A percentile compares a stretch with the other conserved stretches of the same genome.
Conservation (phyloP, 2,888 invertebrate genomes). For the Noctua janthe region DNA sequence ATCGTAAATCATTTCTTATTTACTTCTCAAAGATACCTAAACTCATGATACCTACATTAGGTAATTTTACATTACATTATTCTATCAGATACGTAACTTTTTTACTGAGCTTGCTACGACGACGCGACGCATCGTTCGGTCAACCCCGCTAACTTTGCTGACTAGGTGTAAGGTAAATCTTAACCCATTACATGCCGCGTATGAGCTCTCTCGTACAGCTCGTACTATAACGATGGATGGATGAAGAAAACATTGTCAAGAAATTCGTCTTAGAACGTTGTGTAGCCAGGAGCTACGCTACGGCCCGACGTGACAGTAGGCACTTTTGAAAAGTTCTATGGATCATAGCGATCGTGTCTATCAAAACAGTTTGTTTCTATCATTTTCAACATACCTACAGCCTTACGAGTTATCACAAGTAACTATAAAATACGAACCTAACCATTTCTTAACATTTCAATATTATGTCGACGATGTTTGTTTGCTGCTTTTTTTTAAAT, state of each 20-base stretch:
- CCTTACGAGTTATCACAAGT: background rate
- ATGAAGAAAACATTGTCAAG: background rate
- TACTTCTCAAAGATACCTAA: background rate
- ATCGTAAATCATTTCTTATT: background rate
- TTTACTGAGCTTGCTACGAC: background rate
- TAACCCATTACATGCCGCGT: background rate
- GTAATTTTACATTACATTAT: background rate
- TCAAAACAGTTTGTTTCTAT: background rate
- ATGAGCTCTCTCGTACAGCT: background rate
- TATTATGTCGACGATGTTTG: slow-evolving; percentile 39
- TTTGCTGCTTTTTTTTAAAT: slow-evolving; percentile 49
- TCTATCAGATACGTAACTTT: background rate
- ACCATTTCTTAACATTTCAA: slow-evolving; percentile 21
- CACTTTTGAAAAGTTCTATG: background rate
- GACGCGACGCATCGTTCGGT: background rate
- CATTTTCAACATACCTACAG: background rate
- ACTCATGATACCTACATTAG: background rate
- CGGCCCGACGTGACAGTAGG: slow-evolving; percentile 37
- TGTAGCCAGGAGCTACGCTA: slow-evolving; percentile 43
- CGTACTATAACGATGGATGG: too few species aligned
- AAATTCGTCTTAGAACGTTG: slow-evolving; percentile 5
- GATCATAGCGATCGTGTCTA: background rate
- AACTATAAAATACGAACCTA: background rate
- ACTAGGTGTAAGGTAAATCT: background rate
- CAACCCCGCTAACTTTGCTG: background rate